Conservation (phyloP, 23 tunicate species). For the Ciona savignyi region DNA sequence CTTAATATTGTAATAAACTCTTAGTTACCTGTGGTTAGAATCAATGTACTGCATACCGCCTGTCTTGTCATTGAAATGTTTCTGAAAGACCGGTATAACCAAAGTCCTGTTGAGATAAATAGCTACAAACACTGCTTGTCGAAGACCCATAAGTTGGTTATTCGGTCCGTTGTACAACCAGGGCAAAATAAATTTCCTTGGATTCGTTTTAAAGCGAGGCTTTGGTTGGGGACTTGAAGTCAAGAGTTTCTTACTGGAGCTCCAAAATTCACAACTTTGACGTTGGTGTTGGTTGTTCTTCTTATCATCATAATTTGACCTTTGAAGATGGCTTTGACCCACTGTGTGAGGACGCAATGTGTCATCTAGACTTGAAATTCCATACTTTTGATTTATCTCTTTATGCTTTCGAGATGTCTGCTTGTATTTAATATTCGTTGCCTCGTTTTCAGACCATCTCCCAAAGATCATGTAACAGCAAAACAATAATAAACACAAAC, state of each 20-base stretch:
- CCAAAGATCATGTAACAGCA: not conserved
- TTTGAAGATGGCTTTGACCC: not conserved
- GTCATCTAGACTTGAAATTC: no score
- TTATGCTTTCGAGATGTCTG: no score
- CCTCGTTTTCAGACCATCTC: no score
- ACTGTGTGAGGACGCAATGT: no score
- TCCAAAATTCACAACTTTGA: not conserved
- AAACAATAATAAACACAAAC: not conserved
- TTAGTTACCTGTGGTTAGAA: conserved; percentile 13
- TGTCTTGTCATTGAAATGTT: conserved; percentile 22
- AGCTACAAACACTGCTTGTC: conserved; percentile 36
- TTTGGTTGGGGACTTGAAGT: not conserved
- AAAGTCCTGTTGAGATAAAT: conserved; percentile 13
- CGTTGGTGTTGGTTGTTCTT: not conserved
- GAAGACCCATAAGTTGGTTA: conserved; percentile 21
- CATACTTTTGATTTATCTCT: no score
- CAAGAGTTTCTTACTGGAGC: not conserved
- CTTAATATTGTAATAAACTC: not conserved
- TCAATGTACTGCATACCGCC: conserved; percentile 5
- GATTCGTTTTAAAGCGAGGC: not conserved
- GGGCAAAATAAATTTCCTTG: conserved; percentile 8
- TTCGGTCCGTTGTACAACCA: conserved; percentile 38
- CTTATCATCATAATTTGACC: not conserved
- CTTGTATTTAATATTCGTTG: no score
- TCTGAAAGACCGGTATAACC: conserved; percentile 17